These are phyloP conservation scores for Parazoanthus atlanticus DNA, from an alignment of 92 coral and sea anemone species.

Conservation along the genomic window DNA sequence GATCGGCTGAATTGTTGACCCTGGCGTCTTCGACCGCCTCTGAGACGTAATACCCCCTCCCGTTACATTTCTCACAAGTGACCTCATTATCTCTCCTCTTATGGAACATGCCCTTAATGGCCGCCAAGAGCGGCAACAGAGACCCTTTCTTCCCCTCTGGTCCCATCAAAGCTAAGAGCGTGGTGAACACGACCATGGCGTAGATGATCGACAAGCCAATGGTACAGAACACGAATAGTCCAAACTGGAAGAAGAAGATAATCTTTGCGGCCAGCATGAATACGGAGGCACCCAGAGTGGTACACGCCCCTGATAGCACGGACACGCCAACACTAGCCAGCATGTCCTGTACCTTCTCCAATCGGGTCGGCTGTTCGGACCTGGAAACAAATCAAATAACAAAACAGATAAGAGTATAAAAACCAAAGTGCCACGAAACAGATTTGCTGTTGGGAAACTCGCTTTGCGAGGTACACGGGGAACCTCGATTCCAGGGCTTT, in stretches of 20 bases:
- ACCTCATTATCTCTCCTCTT: conserved; percentile 59
- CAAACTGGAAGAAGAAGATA: conserved; percentile 93
- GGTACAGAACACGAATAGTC: conserved; percentile 94
- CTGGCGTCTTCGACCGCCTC: neutral
- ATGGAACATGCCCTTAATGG: conserved; percentile 53
- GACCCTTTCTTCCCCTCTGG: conserved; percentile 97
- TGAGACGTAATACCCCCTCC: conserved; percentile 70
- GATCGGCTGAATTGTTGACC: neutral
- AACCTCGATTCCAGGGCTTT: no score
- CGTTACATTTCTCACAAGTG: conserved; percentile 69
- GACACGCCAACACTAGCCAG: conserved; percentile 92
- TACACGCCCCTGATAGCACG: conserved; percentile 92
- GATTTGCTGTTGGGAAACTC: neutral
- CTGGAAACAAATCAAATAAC: conserved; percentile 1
- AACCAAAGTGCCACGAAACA: neutral
- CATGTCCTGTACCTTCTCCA: conserved; percentile 81
- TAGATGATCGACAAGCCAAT: conserved; percentile 90
- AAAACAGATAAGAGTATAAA: neutral
- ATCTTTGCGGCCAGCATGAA: conserved; percentile 99
- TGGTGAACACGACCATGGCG: conserved; percentile 86
- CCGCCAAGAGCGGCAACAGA: conserved; percentile 59
- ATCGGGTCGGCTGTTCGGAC: conserved; percentile 69
- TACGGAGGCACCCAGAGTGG: conserved; percentile 93
- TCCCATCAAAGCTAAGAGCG: conserved; percentile 82
- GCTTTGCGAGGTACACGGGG: no score